Evolutionary conservation across 1,140 invertebrate genomes (phyloP), one percentile per base, ranked within the genome.

Genomic region (Rhopalosiphum padi): DNA sequence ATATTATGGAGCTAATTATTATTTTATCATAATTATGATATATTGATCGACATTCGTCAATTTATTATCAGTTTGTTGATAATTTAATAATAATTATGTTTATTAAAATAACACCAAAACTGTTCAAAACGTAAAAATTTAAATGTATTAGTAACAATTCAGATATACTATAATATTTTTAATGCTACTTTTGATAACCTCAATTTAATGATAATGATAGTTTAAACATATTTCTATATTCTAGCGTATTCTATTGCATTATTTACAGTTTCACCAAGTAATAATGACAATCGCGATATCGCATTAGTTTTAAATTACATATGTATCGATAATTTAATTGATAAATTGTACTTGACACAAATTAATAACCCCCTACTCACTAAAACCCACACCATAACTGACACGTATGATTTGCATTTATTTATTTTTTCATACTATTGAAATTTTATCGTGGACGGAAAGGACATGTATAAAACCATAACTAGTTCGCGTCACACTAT

Each of bases 331-430:
- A 68, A 37, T 77, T n/a, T 35, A n/a, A 46, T 30, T 46, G 90
- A 11, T 23, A 46, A 91, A 93, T 48, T 48, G 82, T 93, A 93
- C 91, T 93, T 93, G 91, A 93, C 91, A 93, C 48, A 53, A 93
- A 85, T 93, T 37, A 53, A 83, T 37, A 41, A n/a, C 0, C 46
- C 77, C 51, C 91, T 86, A 25, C 77, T 5, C 77, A 37, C 60
- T 15, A 2, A 43, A 86, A 85, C 46, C 68, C 68, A 35, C 68
- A 83, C 90, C 90, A 82, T 91, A 46, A 91, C 90, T 48, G 68
- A 91, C 43, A 83, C 22, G 90, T 48, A 37, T 83, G 41, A 83
- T 83, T 51, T 35, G 77, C 43, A 18, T 48, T 83, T 51, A 48
- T 77, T 82, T 22, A 8, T 30, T 3, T 82, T 25, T 90, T 43